Conservation (phyloP, 2,797 vertebrate species). For the Halcyon leucocephala region DNA sequence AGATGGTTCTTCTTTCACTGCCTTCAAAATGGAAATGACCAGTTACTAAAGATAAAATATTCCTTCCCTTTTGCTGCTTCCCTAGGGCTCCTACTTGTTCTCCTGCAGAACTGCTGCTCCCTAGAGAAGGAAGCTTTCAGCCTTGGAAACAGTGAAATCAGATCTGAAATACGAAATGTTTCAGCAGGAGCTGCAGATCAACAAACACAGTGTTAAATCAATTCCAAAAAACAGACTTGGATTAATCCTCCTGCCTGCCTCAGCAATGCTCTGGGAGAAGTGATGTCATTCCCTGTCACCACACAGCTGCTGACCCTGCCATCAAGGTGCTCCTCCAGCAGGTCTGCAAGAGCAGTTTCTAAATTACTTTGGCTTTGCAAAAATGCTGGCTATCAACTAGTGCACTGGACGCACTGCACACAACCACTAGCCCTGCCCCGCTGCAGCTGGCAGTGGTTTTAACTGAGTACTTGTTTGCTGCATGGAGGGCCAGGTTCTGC, state of each 20-base stretch:
- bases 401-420: neutral
- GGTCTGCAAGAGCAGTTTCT: neutral
- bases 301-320: neutral
- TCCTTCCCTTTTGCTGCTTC: slow-evolving; percentile 45
- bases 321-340: neutral
- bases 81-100: slow-evolving; percentile 55
- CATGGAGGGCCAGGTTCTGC: neutral
- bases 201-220: slow-evolving; percentile 56
- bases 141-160: slow-evolving; percentile 45
- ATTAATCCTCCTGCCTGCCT: slow-evolving; percentile 24
- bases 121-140: slow-evolving; percentile 49
- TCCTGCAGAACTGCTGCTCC: slow-evolving; percentile 51
- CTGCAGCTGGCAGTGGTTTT: neutral
- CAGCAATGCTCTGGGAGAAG: neutral
- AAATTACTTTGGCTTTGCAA: neutral
- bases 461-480: neutral
- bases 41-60: slow-evolving; percentile 71
- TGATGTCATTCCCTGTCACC: neutral
- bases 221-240: slow-evolving; percentile 41
- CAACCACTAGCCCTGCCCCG: neutral
- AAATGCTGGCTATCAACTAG: neutral
- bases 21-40: slow-evolving; percentile 72
- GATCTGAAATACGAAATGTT: slow-evolving; percentile 57
- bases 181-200: slow-evolving; percentile 46
- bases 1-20: slow-evolving; percentile 59